phyloP scores from a whole-genome alignment of 64 coral and sea anemone genomes.

The Pocillopora damicornis region DNA sequence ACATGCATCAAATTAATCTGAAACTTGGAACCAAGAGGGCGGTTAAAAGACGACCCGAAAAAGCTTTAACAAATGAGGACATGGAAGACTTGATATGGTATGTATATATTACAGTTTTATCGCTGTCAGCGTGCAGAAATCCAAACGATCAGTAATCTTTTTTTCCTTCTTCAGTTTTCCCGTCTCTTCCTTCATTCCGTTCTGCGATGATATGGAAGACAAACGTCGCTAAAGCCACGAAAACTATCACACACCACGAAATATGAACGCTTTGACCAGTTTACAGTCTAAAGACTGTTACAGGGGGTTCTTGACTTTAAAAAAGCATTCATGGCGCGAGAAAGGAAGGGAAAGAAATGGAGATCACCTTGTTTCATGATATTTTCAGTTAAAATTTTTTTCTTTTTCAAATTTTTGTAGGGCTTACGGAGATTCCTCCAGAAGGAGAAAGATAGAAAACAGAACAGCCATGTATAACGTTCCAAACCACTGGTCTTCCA shows the following conservation, averaged over 20 bases:
- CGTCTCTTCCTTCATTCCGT: no score
- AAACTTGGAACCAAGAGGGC: constrained; percentile 11
- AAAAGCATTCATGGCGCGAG: no score
- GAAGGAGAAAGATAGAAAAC: neutral
- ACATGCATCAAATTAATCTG: constrained; percentile 13
- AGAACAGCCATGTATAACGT: neutral
- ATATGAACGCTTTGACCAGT: no score
- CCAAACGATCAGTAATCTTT: neutral
- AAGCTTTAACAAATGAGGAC: neutral
- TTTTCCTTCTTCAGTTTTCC: no score
- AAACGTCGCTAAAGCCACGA: no score
- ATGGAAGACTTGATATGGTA: constrained; percentile 21
- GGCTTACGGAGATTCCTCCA: neutral
- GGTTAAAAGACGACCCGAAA: constrained; percentile 10
- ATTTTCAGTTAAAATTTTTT: no score
- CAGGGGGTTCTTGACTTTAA: no score
- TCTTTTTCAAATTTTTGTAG: neutral
- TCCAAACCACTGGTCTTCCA: constrained; percentile 36
- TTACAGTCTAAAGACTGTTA: no score
- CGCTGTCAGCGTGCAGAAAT: neutral
- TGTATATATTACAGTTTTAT: neutral
- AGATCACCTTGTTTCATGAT: no score
- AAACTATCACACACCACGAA: no score
- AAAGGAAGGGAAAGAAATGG: no score
- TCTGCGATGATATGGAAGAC: no score